Evolutionary conservation across 2,888 invertebrate genomes (phyloP).

Genomic region (Lamellibrachia columna): DNA sequence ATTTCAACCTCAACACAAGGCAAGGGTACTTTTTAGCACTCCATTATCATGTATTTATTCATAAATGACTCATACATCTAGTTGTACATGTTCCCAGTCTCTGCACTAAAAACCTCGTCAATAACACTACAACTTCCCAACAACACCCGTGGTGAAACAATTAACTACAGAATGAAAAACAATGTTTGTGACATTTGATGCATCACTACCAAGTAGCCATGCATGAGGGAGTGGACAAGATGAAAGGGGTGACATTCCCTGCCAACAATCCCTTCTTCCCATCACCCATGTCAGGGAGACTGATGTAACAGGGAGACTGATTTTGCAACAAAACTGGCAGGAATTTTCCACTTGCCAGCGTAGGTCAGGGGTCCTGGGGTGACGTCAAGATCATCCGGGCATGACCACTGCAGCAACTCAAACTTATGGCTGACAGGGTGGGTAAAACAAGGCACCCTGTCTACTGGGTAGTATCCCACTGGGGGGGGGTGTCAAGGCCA

Average conservation of each 20-base stretch:
- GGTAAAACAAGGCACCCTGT: background rate
- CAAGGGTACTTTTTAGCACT: background rate
- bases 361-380: background rate
- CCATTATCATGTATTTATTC: background rate
- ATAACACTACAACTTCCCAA: background rate
- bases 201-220: background rate
- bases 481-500: background rate
- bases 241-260: background rate
- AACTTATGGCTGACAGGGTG: background rate
- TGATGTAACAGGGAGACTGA: background rate
- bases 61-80: background rate
- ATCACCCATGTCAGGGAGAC: background rate
- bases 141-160: background rate
- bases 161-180: background rate
- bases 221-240: background rate
- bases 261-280: conserved; percentile 1
- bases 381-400: background rate
- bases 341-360: background rate
- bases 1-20: background rate
- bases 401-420: background rate
- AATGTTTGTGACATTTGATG: background rate
- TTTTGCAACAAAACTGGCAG: background rate
- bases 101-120: background rate
- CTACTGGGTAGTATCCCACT: background rate
- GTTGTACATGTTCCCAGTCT: background rate